Base-by-base conservation (phyloP, 1,140 invertebrate genomes). In the Zophobas morio region DNA sequence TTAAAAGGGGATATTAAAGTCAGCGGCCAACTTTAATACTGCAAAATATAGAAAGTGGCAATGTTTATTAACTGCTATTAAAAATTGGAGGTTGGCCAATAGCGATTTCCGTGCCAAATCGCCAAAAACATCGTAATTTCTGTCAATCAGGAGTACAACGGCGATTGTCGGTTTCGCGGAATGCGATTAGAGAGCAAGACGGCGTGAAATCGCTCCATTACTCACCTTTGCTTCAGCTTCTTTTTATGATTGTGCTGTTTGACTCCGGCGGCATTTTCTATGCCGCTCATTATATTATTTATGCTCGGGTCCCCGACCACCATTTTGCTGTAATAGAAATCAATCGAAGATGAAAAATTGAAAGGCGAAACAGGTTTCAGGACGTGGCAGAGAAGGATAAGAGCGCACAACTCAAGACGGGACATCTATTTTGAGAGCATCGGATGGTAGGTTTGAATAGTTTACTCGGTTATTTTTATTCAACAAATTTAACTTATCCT, bases 241-340 rank as follows among this genome's bases (percentile, higher is more conserved):
- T 93, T 89, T 81, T 93, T 91, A 86, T 95, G 93, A 87, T 94
- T 94, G 86, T 95, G 93, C 54, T 95, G 90, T 73, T 93, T 89
- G 72, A 95, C 93, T 77, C 93, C 93, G 32, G 92, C 93, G 0
- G 94, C 94, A 86, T 93, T 94, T 88, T 95, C 94, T 86, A 95
- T 93, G 49, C 94, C 94, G 76, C 94, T 92, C 92, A 95, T 96
- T 80, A 95, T 95, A 86, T 94, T 94, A 86, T 94, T 92, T 81
- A 94, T 92, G 82, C 85, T 92, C 81, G 89, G 89, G 82, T 94
- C 92, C 79, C 91, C 92, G 79, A 94, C 92, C 81, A 94, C 93
- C 93, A 94, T 94, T 87, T 91, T 93, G 87, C 83, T 83, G 57
- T 54, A 82, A 83, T 35, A 75, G n/a, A 51, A 51, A 51, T 51